Evolutionary conservation across 2,888 invertebrate species (phyloP).

Genomic region (Gandaritis pyraliata): DNA sequence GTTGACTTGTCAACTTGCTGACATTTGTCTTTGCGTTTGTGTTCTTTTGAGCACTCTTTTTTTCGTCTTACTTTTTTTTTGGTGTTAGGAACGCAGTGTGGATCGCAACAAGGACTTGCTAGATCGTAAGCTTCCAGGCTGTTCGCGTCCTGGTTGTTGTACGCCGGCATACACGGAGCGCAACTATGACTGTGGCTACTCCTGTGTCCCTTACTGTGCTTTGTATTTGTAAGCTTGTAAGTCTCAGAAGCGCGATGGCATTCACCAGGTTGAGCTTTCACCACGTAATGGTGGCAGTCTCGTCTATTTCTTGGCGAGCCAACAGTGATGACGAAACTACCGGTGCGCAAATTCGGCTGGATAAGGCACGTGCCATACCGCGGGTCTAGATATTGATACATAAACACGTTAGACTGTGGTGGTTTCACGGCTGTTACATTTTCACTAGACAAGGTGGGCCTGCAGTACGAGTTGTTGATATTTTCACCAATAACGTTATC

Average conservation of each 20-base stretch:
- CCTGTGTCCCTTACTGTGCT: conserved; percentile 67
- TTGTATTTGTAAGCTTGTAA: conserved; percentile 62
- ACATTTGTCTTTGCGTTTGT: conserved; percentile 84
- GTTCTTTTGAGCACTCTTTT: conserved; percentile 86
- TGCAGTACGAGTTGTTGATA: conserved; percentile 86
- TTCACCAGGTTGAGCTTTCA: conserved; percentile 71
- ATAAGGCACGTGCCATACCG: conserved; percentile 88
- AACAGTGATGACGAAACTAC: conserved; percentile 89
- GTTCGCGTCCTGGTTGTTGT: conserved; percentile 88
- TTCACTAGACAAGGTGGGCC: conserved; percentile 93
- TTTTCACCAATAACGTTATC: conserved; percentile 73
- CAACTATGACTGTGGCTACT: conserved; percentile 85
- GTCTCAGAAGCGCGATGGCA: conserved; percentile 67
- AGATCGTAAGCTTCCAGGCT: conserved; percentile 94
- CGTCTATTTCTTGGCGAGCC: conserved; percentile 87
- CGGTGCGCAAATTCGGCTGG: conserved; percentile 86
- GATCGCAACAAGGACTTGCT: conserved; percentile 94
- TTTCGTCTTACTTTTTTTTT: conserved; percentile 80
- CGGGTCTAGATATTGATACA: conserved; percentile 89
- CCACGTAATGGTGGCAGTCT: conserved; percentile 89
- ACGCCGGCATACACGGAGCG: conserved; percentile 88
- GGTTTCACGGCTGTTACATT: conserved; percentile 85
- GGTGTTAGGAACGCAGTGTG: conserved; percentile 91
- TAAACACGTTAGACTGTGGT: conserved; percentile 78
- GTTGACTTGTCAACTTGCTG: conserved; percentile 81